A percentile compares a stretch with the other conserved stretches of the same genome.
Evolutionary conservation across 2,797 vertebrate species (phyloP).

Genomic region (Hozukius guyotensis): DNA sequence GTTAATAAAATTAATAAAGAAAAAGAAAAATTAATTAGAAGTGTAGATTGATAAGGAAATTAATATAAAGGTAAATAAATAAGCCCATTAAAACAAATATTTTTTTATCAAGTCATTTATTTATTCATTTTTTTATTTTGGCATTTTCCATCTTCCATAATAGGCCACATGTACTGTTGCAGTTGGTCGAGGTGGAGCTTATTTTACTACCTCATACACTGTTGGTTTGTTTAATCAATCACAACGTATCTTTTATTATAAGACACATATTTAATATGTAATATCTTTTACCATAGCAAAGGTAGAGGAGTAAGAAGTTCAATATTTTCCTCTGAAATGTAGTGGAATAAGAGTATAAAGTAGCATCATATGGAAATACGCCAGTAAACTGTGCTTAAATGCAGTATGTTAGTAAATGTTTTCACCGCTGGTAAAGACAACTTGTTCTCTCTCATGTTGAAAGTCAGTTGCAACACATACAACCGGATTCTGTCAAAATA

Average conservation of each 20-base stretch:
- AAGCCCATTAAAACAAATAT: neutral
- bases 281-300: neutral
- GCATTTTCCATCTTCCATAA: too few species aligned
- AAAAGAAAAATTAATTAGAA: too few species aligned
- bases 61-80: too few species aligned
- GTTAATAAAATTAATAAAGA: too few species aligned
- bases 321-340: neutral
- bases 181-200: neutral
- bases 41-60: rapidly evolving
- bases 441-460: constrained; percentile 55
- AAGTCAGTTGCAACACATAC: constrained; percentile 39
- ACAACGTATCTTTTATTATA: neutral
- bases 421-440: constrained; percentile 39
- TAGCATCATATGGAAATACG: neutral
- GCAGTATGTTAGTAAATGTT: constrained; percentile 24
- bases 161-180: too few species aligned
- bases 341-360: neutral
- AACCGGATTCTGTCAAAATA: constrained; percentile 56
- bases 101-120: neutral
- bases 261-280: neutral
- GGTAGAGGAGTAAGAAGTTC: too few species aligned
- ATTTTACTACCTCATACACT: neutral
- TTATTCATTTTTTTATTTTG: neutral
- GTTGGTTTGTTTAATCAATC: neutral
- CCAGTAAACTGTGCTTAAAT: neutral